A percentile compares a stretch with the other conserved stretches of the same genome.
Conservation (phyloP, 1,140 invertebrate genomes). For the Nomia melanderi region DNA sequence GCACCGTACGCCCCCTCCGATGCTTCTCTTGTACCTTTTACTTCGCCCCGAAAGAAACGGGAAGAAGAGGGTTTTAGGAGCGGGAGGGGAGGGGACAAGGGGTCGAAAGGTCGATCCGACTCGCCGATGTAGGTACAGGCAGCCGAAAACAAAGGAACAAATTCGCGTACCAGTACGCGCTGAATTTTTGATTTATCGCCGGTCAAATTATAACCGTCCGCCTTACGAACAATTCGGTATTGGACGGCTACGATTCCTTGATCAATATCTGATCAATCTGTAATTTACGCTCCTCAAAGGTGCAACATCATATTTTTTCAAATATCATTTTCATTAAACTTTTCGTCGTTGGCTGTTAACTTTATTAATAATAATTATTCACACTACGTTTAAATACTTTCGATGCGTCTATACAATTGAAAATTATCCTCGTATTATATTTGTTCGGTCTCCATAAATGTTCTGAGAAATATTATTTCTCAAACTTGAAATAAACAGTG, state of each 20-base stretch:
- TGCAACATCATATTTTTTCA: no score
- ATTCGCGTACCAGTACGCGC: conserved; percentile 54
- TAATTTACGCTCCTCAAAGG: not conserved
- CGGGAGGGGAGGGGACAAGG: no score
- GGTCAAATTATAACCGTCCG: conserved; percentile 35
- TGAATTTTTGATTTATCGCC: conserved; percentile 58
- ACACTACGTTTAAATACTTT: no score
- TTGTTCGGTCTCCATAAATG: no score
- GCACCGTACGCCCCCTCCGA: conserved; percentile 74
- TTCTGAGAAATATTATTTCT: no score
- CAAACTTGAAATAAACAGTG: no score
- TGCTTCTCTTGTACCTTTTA: conserved; percentile 54
- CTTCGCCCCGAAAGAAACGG: conserved; percentile 40
- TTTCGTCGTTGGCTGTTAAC: no score
- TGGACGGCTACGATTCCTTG: not conserved
- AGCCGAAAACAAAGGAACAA: conserved; percentile 61
- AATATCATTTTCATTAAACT: no score
- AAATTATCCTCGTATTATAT: no score
- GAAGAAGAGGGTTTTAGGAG: conserved; percentile 57
- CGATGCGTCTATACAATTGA: no score
- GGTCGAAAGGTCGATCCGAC: conserved; percentile 75
- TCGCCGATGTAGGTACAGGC: conserved; percentile 56
- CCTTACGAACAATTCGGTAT: conserved; percentile 15
- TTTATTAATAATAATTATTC: no score
- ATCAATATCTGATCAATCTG: not conserved